Percentiles rank a stretch among this genome's conserved stretches.
These are phyloP conservation scores for Leptinotarsa rubiginosa DNA, from an alignment of 2,888 invertebrate species.

Conservation along the genomic window DNA sequence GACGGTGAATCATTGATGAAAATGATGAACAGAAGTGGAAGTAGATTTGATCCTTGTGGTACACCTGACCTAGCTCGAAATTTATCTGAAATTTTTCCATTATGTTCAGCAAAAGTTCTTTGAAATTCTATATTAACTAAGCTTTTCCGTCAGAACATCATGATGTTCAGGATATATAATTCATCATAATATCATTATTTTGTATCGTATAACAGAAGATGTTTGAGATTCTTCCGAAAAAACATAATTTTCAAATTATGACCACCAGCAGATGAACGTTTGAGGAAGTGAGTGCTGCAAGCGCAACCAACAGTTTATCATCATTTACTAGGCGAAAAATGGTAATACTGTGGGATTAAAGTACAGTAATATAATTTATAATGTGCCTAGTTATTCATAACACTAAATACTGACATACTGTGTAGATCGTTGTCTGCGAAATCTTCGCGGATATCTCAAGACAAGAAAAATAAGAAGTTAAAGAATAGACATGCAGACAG, in stretches of 20 bases:
- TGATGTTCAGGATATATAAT: too few relatives aligned
- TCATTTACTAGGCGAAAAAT: constrained; percentile 11
- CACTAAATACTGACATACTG: constrained; percentile 24
- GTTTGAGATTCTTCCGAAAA: too few relatives aligned
- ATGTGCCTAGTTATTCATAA: constrained; percentile 25
- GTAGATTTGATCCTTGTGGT: too few relatives aligned
- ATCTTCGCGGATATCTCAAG: constrained; percentile 14
- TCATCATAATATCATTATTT: neutral
- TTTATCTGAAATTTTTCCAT: too few relatives aligned
- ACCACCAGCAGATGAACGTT: constrained; percentile 1
- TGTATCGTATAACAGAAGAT: accelerated
- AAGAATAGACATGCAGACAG: constrained; percentile 30
- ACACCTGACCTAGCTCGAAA: too few relatives aligned
- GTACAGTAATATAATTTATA: constrained; percentile 28
- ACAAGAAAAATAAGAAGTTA: constrained; percentile 27
- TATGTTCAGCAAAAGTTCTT: too few relatives aligned
- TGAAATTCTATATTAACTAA: too few relatives aligned
- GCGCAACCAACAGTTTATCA: constrained; percentile 23
- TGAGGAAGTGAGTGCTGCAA: constrained; percentile 15
- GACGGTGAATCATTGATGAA: too few relatives aligned
- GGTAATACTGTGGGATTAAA: constrained; percentile 27
- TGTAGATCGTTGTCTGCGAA: constrained; percentile 26
- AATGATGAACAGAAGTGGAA: too few relatives aligned
- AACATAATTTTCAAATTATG: too few relatives aligned
- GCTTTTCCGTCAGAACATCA: too few relatives aligned